Evolutionary conservation across 92 coral and sea anemone species (phyloP).

Genomic region (Porites evermanni): DNA sequence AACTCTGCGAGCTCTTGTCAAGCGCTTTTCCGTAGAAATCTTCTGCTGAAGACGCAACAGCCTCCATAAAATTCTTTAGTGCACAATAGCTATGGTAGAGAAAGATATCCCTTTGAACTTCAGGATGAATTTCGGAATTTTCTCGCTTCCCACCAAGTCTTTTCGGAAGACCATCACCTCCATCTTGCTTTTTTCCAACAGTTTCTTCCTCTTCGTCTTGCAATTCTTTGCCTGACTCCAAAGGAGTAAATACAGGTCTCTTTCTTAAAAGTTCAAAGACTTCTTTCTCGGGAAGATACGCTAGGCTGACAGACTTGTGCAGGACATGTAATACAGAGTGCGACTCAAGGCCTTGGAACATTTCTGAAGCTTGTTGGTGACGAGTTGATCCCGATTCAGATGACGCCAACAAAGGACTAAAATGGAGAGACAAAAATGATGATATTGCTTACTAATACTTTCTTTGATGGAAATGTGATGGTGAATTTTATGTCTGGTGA

Average conservation of each 20-base stretch:
- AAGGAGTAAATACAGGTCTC: slow-evolving; percentile 88
- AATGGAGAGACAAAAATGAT: neutral
- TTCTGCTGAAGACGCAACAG: slow-evolving; percentile 49
- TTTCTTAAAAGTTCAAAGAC: slow-evolving; percentile 86
- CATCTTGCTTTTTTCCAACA: neutral
- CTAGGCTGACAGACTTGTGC: slow-evolving; percentile 89
- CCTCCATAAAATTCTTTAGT: slow-evolving; percentile 84
- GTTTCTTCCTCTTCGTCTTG: neutral
- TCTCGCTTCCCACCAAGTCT: neutral
- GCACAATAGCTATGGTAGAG: slow-evolving; percentile 95
- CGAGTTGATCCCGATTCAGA: slow-evolving; percentile 85
- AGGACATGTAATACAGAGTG: slow-evolving; percentile 96
- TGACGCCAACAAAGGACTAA: slow-evolving; percentile 85
- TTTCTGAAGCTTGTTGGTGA: slow-evolving; percentile 95
- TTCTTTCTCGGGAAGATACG: slow-evolving; percentile 92
- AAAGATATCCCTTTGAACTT: slow-evolving; percentile 87
- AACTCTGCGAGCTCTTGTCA: neutral
- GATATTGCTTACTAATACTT: neutral
- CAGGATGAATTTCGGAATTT: slow-evolving; percentile 69
- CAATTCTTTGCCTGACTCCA: neutral
- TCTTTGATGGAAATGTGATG: too few relatives aligned
- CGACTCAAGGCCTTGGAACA: slow-evolving; percentile 96
- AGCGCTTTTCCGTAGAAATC: neutral
- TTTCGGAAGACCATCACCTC: neutral
- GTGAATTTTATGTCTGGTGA: too few relatives aligned